Evolutionary conservation across 2,888 invertebrate species (phyloP), one percentile per base, ranked within the genome.

Genomic region (Rhingia rostrata): DNA sequence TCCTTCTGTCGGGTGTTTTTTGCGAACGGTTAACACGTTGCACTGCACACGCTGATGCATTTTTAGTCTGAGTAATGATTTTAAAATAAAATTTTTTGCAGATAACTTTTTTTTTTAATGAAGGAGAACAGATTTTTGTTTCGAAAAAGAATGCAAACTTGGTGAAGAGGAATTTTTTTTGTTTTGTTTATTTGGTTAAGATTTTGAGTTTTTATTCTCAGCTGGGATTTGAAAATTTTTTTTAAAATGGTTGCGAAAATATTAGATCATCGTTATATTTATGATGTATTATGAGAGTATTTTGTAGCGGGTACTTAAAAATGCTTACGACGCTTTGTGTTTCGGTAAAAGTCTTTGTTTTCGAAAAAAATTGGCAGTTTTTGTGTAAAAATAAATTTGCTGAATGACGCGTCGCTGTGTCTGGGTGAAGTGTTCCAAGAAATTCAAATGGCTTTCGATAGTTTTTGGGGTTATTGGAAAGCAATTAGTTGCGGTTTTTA

Each of bases 201-300:
- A 39, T 78, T 77, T 66, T 61, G 37, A n/a, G 45, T 32, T 72
- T 72, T 58, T 37, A 14, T 58, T 63, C 56, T 47, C 33, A 67
- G 30, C 22, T 22, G 22, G 22, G 39, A 54, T 61, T 47, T 45
- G 64, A 53, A 54, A 39, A 9, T 14, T 35, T 5, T 60, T 60
- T 39, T 72, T 12, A n/a, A 45, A 39, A 7, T 41, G 22, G 66
- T 72, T 63, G 43, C 12, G 51, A 9, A 35, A 53, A 37, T 30
- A 83, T 83, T 83, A 83, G 79, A 79, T 83, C 79, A 83, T 74
- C 79, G 69, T 63, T 83, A 69, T 69, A 79, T 73, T 83, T 73
- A 72, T 58, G 60, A 41, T 37, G 53, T 60, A 35, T 51, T 53
- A 41, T 39, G 47, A 30, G 53, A 30, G 53, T 41, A 56, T 39